phyloP scores from a whole-genome alignment of 2,888 invertebrate genomes.

The Lepidocyrtoides sp. region DNA sequence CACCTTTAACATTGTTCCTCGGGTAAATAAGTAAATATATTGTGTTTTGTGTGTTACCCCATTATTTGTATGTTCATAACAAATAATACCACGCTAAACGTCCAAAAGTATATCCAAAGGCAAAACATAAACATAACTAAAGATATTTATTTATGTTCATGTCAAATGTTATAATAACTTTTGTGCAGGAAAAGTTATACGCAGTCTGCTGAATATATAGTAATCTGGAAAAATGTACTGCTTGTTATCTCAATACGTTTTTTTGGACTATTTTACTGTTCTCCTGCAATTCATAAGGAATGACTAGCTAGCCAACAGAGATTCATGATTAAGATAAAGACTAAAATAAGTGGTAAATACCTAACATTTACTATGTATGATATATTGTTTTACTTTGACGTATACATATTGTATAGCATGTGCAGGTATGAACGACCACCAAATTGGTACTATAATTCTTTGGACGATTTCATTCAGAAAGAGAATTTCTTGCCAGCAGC shows the following conservation, averaged over 20 bases:
- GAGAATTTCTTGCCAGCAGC: background rate
- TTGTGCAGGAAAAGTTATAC: background rate
- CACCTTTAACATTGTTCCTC: conserved; percentile 35
- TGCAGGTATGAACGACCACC: background rate
- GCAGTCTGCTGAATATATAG: no score
- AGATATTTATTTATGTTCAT: conserved; percentile 41
- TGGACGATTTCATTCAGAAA: background rate
- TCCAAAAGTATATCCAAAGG: background rate
- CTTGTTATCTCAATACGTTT: conserved; percentile 6
- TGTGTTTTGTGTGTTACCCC: background rate
- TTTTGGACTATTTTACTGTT: background rate
- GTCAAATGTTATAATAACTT: conserved; percentile 45
- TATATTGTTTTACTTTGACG: no score
- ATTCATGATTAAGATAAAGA: conserved; percentile 3
- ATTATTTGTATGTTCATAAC: background rate
- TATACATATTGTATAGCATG: no score
- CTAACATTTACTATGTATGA: no score
- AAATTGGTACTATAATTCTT: background rate
- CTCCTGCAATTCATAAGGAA: background rate
- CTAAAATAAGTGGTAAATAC: background rate
- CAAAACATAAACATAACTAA: background rate
- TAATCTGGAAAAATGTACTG: background rate
- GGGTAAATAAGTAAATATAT: conserved; percentile 41
- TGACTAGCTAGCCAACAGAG: conserved; percentile 4
- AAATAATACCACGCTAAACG: background rate